Percentiles rank a stretch among this genome's conserved stretches.
These are phyloP conservation scores for Trachelus troglodyta DNA, from an alignment of 2,888 invertebrate species.

Conservation along the genomic window DNA sequence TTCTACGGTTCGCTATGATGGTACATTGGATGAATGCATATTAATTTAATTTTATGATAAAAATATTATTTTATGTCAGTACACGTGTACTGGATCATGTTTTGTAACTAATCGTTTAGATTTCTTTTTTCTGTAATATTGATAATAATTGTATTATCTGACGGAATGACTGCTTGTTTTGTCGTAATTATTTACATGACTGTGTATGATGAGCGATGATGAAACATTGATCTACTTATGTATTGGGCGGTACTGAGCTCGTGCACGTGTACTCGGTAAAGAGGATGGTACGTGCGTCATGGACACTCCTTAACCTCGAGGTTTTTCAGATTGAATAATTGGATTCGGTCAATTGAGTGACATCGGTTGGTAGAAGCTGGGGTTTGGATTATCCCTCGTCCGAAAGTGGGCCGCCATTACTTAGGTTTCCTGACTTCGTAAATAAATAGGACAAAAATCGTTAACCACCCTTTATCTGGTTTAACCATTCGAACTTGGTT, in stretches of 20 bases:
- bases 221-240: not conserved
- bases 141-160: not conserved
- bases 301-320: conserved; percentile 1
- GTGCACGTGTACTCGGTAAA: not conserved
- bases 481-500: not conserved
- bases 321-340: conserved; percentile 4
- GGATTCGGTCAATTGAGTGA: not conserved
- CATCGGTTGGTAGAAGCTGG: not conserved
- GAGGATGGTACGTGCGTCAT: not conserved
- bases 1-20: not conserved
- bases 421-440: not conserved
- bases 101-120: too few species aligned
- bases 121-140: too few species aligned
- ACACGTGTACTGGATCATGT: too few species aligned
- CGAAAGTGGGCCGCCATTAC: not conserved
- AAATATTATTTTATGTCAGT: not conserved
- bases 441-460: conserved; percentile 4
- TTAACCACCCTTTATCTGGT: not conserved
- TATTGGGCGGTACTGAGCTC: not conserved
- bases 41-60: not conserved
- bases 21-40: not conserved
- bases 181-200: too few species aligned
- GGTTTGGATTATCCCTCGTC: conserved; percentile 1
- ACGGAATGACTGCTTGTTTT: not conserved
- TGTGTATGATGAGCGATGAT: too few species aligned